These are phyloP conservation scores for Melanogrammus aeglefinus DNA, from an alignment of 2,797 vertebrate species.

Conservation along the genomic window DNA sequence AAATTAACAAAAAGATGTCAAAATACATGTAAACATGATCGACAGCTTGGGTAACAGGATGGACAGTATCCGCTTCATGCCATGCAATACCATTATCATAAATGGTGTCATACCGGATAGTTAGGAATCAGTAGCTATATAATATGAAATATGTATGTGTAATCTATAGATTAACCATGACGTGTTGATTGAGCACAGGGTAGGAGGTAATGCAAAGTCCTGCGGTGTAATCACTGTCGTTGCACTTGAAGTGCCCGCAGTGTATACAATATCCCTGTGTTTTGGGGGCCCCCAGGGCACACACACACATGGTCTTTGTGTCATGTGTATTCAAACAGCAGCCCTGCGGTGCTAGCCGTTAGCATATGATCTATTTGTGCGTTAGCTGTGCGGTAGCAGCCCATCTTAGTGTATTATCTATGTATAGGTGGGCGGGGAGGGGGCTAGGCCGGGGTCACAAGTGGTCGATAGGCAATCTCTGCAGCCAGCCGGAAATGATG, in stretches of 20 bases:
- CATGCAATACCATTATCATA: neutral
- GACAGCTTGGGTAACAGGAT: neutral
- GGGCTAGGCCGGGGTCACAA: slow-evolving; percentile 14
- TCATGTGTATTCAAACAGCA: neutral
- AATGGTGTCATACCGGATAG: neutral
- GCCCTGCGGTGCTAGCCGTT: neutral
- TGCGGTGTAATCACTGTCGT: neutral
- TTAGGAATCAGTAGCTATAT: neutral
- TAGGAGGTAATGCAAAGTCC: neutral
- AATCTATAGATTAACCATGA: neutral
- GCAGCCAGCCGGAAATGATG: slow-evolving; percentile 30
- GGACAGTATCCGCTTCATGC: neutral
- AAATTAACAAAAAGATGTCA: neutral
- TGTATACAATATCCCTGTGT: neutral
- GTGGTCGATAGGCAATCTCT: slow-evolving; percentile 36
- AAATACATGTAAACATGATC: neutral
- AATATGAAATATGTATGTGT: neutral
- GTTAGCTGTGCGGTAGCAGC: neutral
- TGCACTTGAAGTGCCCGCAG: neutral
- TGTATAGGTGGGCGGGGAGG: slow-evolving; percentile 4
- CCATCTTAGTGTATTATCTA: slow-evolving; percentile 3
- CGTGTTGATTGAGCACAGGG: neutral
- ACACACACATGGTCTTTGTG: neutral
- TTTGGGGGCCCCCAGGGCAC: neutral
- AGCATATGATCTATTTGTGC: neutral